Percentiles rank a stretch among this genome's conserved stretches.
These are phyloP conservation scores for Plotosus lineatus DNA, from an alignment of 2,113 vertebrate genomes.

Conservation along the genomic window DNA sequence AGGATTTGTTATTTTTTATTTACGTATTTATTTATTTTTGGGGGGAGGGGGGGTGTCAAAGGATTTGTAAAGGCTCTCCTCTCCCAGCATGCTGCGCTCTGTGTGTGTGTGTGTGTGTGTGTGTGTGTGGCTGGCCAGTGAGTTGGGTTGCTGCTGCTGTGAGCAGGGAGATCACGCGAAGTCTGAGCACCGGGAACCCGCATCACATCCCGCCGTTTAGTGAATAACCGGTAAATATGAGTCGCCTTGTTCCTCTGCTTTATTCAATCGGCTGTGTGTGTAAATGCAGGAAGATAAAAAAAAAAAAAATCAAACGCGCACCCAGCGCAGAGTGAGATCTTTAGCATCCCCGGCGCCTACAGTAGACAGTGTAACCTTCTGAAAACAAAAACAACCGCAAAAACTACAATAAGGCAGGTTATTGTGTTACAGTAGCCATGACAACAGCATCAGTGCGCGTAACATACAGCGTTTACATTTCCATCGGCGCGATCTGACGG, in stretches of 20 bases:
- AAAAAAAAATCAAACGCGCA: too few species aligned
- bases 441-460: neutral
- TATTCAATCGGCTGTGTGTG: neutral
- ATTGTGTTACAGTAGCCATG: too few species aligned
- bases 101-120: neutral
- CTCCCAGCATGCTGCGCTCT: slow-evolving; percentile 15
- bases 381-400: neutral
- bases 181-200: slow-evolving; percentile 9
- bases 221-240: slow-evolving; percentile 34
- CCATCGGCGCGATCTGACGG: neutral
- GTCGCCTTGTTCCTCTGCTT: neutral
- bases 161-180: slow-evolving; percentile 11
- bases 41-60: too few species aligned
- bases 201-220: neutral
- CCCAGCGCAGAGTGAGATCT: neutral
- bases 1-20: too few species aligned
- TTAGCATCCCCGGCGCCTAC: neutral
- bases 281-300: neutral
- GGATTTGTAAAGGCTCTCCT: neutral
- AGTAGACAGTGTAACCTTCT: neutral
- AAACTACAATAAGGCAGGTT: neutral
- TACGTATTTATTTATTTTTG: too few species aligned
- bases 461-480: neutral
- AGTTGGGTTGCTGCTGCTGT: slow-evolving; percentile 16
- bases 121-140: neutral